These are phyloP conservation scores for Carterocephalus palaemon DNA, from an alignment of 2,888 invertebrate genomes.

Conservation along the genomic window DNA sequence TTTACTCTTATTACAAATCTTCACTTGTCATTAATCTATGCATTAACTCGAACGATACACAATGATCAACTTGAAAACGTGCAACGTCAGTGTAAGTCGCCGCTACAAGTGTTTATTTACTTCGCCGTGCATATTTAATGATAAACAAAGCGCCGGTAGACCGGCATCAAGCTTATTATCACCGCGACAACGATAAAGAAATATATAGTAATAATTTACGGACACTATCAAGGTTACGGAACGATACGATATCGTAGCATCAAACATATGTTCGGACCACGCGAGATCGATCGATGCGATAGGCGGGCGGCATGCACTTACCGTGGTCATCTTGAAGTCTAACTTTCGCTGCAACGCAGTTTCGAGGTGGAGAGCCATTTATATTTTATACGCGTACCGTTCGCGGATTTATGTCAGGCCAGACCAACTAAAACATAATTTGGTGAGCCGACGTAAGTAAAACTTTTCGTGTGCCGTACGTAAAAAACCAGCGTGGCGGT, in stretches of 20 bases:
- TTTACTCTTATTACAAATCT: no score
- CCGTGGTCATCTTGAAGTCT: conserved; percentile 77
- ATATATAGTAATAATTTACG: conserved; percentile 5
- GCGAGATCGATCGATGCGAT: conserved; percentile 66
- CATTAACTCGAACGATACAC: neutral
- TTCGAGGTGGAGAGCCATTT: conserved; percentile 74
- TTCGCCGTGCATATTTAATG: conserved; percentile 31
- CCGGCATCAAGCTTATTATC: conserved; percentile 38
- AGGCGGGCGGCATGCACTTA: conserved; percentile 65
- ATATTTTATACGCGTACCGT: conserved; percentile 42
- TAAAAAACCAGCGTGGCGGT: conserved; percentile 62
- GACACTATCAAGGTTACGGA: conserved; percentile 32
- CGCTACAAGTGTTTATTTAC: conserved; percentile 74
- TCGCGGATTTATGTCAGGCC: conserved; percentile 43
- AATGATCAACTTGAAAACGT: neutral
- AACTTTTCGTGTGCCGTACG: conserved; percentile 65
- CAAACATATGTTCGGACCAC: conserved; percentile 72
- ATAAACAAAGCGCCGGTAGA: conserved; percentile 38
- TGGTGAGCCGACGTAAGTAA: conserved; percentile 53
- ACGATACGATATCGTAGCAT: conserved; percentile 43
- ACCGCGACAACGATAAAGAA: conserved; percentile 21
- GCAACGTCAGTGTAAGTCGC: conserved; percentile 35
- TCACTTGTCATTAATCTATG: no score
- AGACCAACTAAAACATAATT: conserved; percentile 67
- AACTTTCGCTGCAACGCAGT: conserved; percentile 75